A percentile compares a stretch with the other conserved stretches of the same genome.
Conservation (phyloP, 2,888 invertebrate genomes). For the Cryptocephalus moraei region DNA sequence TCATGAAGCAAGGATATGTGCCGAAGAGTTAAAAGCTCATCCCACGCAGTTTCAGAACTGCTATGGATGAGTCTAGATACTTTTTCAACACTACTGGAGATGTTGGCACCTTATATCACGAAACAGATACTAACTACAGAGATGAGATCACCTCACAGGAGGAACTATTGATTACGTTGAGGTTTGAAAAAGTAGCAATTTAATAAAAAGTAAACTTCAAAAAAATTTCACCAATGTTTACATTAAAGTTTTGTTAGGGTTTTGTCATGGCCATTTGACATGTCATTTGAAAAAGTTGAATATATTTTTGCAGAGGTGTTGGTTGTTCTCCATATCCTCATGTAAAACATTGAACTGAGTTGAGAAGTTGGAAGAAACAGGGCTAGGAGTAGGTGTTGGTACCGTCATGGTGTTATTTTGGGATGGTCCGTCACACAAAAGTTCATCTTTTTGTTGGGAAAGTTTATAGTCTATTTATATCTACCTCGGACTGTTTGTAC, state of each 20-base stretch:
- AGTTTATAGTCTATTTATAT: no score
- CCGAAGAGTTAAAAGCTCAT: slow-evolving; percentile 6
- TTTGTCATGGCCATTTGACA: neutral
- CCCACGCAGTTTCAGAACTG: slow-evolving; percentile 6
- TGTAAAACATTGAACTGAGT: slow-evolving; percentile 2
- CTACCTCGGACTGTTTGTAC: no score
- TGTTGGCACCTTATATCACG: slow-evolving; percentile 3
- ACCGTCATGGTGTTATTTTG: slow-evolving; percentile 1
- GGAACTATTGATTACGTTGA: slow-evolving; percentile 1
- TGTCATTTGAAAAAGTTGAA: neutral
- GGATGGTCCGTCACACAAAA: slow-evolving; percentile 1
- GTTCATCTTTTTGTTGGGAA: no score
- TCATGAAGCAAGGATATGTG: slow-evolving; percentile 7
- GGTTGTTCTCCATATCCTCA: slow-evolving; percentile 2
- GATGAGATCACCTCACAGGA: slow-evolving; percentile 2
- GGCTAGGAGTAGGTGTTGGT: slow-evolving; percentile 3
- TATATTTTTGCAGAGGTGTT: slow-evolving; percentile 1
- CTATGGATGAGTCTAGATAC: slow-evolving; percentile 5
- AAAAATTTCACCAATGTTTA: neutral
- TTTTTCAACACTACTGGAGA: slow-evolving; percentile 5
- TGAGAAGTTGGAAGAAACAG: slow-evolving; percentile 6
- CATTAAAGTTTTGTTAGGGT: neutral
- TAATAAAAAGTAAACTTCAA: slow-evolving; percentile 2
- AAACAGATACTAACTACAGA: slow-evolving; percentile 3
- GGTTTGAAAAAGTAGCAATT: slow-evolving; percentile 1